Percentiles rank a stretch among this genome's conserved stretches.
Conservation (phyloP, 1,140 invertebrate species). For the Drosophila prosaltans region DNA sequence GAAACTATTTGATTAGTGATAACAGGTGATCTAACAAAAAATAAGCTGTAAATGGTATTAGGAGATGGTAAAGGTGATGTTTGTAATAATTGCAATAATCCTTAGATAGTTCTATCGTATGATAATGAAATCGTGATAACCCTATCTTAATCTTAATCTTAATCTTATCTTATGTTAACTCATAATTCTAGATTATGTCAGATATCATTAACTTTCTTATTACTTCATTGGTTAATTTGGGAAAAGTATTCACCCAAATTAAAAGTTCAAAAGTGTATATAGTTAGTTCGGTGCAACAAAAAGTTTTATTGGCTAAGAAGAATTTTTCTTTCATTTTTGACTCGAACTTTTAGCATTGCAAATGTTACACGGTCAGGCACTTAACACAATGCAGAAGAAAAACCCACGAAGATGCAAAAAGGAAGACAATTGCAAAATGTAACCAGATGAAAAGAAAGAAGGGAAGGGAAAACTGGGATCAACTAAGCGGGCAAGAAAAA, state of each 20-base stretch:
- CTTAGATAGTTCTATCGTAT: too few relatives aligned
- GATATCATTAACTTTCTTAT: too few relatives aligned
- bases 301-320: constrained; percentile 3
- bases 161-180: too few relatives aligned
- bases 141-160: too few relatives aligned
- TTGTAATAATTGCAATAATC: too few relatives aligned
- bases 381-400: constrained; percentile 10
- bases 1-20: too few relatives aligned
- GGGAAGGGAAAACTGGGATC: background rate
- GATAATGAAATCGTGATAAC: too few relatives aligned
- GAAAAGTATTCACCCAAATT: background rate
- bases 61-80: too few relatives aligned
- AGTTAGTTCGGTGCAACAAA: background rate
- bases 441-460: background rate
- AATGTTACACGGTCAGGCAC: constrained; percentile 14
- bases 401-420: constrained; percentile 1
- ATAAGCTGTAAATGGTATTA: too few relatives aligned
- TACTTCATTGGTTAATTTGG: background rate
- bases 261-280: constrained; percentile 4
- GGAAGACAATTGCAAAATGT: constrained; percentile 8
- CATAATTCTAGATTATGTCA: too few relatives aligned
- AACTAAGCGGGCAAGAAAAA: constrained; percentile 6
- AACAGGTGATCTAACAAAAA: too few relatives aligned
- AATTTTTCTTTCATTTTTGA: constrained; percentile 12
- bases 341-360: constrained; percentile 15